Evolutionary conservation across 2,888 invertebrate species (phyloP).

Genomic region (Epiblema foenella): DNA sequence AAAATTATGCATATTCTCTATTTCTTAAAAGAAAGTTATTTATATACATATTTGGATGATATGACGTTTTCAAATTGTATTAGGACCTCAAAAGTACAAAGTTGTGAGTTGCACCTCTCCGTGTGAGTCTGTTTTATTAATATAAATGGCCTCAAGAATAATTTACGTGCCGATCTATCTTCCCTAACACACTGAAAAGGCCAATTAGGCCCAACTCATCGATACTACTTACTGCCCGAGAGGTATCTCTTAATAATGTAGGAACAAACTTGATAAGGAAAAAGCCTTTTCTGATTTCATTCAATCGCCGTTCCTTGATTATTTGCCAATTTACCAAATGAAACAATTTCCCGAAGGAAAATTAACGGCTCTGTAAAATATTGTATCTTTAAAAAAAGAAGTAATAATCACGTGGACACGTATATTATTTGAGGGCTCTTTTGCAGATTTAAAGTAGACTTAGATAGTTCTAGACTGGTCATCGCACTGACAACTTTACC

Average conservation of each 20-base stretch:
- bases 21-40: no score
- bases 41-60: no score
- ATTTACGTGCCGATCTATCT: conserved; percentile 10
- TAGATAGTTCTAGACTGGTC: not conserved
- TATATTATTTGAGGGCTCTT: not conserved
- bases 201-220: conserved; percentile 38
- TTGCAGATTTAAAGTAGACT: not conserved
- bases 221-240: conserved; percentile 31
- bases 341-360: not conserved
- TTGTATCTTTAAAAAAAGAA: not conserved
- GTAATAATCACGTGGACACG: not conserved
- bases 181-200: conserved; percentile 32
- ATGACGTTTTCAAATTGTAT: no score
- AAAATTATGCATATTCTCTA: no score
- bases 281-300: conserved; percentile 21
- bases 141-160: not conserved
- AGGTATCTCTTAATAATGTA: conserved; percentile 39
- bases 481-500: not conserved
- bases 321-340: conserved; percentile 10
- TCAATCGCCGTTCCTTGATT: conserved; percentile 22
- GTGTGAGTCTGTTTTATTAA: not conserved
- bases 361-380: not conserved
- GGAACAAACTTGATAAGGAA: conserved; percentile 23
- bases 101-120: not conserved
- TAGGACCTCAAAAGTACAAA: no score